A percentile compares a stretch with the other conserved stretches of the same genome.
Conservation (phyloP, 2,888 invertebrate species). For the Conistra vaccinii region DNA sequence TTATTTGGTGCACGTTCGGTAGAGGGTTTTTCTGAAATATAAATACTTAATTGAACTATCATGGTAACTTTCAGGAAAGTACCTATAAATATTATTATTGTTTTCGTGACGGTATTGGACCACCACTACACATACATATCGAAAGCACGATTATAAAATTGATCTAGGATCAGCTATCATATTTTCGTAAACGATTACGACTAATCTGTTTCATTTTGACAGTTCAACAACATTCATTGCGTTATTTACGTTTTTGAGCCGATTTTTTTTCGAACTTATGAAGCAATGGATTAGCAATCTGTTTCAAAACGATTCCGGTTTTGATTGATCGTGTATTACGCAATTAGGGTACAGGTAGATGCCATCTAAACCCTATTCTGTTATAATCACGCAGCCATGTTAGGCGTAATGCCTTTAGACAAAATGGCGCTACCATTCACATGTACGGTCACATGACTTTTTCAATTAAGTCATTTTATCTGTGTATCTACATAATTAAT, state of each 20-base stretch:
- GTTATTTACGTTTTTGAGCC: too few relatives aligned
- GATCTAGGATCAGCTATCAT: too few relatives aligned
- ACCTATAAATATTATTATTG: neutral
- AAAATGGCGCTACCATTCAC: neutral
- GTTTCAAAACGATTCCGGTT: too few relatives aligned
- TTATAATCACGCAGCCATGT: neutral
- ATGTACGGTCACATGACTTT: neutral
- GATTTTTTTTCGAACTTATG: too few relatives aligned
- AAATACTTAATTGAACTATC: conserved; percentile 1
- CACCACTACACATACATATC: neutral
- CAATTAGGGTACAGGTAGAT: too few relatives aligned
- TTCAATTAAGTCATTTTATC: neutral
- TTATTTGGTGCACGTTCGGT: conserved; percentile 85
- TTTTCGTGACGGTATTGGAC: neutral
- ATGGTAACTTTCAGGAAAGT: neutral
- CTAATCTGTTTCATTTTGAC: too few relatives aligned
- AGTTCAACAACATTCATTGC: too few relatives aligned
- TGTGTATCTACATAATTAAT: neutral
- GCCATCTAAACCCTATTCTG: neutral
- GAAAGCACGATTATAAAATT: neutral
- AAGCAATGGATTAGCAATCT: too few relatives aligned
- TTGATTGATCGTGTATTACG: too few relatives aligned
- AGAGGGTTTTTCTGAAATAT: conserved; percentile 84
- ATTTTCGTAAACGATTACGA: too few relatives aligned
- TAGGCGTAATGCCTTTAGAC: neutral